Percentiles rank a stretch among this genome's conserved stretches.
Conservation (phyloP, 2,113 vertebrate species). For the Passer montanus region DNA sequence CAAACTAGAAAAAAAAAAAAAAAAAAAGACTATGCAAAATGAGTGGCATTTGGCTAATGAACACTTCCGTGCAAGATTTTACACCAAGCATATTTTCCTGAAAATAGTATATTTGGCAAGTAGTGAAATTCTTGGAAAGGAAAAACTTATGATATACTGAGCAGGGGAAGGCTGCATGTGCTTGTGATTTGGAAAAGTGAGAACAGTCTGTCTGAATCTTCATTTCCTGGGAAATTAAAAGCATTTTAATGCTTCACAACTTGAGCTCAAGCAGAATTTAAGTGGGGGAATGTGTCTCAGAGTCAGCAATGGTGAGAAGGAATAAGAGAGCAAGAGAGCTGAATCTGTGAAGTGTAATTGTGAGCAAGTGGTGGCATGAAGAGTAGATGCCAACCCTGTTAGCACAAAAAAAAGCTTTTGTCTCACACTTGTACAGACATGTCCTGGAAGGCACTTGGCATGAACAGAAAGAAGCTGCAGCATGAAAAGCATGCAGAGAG, state of each 20-base stretch:
- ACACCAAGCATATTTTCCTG: conserved; percentile 8
- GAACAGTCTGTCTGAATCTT: conserved; percentile 13
- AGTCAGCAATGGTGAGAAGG: not conserved
- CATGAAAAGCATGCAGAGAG: not conserved
- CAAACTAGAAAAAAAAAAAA: not conserved
- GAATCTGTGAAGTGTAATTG: not conserved
- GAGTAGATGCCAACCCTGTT: not conserved
- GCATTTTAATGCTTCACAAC: conserved; percentile 9
- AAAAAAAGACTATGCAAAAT: not conserved
- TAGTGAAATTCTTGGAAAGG: conserved; percentile 27
- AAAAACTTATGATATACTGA: not conserved
- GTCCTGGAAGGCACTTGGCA: not conserved
- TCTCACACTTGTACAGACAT: not conserved
- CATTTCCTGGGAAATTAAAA: conserved; percentile 14
- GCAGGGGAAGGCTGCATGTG: not conserved
- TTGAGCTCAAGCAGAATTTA: conserved; percentile 22
- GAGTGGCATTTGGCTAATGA: not conserved
- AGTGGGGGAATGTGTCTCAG: not conserved
- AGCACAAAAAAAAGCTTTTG: not conserved
- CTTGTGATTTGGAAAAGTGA: not conserved
- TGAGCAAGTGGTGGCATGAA: not conserved
- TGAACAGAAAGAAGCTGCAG: not conserved
- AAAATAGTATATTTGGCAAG: not conserved
- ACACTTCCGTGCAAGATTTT: not conserved
- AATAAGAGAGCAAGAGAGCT: not conserved